Conservation (phyloP, 2,113 vertebrate genomes). For the Sinocyclocheilus anophthalmus region DNA sequence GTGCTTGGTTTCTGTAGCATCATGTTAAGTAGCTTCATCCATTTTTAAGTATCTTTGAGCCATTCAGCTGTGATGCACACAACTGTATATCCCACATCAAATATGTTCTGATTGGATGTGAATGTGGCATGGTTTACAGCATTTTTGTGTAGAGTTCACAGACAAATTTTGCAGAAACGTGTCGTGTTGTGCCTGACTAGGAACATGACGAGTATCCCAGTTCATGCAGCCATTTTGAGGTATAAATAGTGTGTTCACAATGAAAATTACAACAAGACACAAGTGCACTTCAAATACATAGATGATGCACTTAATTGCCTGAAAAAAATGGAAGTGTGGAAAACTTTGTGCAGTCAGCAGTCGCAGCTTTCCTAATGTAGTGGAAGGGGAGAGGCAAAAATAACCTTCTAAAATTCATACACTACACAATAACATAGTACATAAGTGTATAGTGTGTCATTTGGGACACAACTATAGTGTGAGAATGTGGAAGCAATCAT, state of each 20-base stretch:
- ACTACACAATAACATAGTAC: background rate
- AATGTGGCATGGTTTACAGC: background rate
- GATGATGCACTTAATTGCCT: background rate
- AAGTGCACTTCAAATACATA: background rate
- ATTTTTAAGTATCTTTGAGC: background rate
- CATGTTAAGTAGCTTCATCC: background rate
- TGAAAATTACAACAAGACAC: background rate
- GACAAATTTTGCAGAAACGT: background rate
- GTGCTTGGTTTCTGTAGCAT: background rate
- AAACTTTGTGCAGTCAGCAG: background rate
- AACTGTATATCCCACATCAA: background rate
- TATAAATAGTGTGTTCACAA: background rate
- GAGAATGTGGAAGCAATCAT: background rate
- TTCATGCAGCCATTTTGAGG: background rate
- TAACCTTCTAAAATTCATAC: background rate
- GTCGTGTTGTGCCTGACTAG: background rate
- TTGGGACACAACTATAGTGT: background rate
- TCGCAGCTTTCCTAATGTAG: background rate
- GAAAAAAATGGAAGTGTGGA: background rate
- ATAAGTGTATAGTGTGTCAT: background rate
- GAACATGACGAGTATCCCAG: background rate
- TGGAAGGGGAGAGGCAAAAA: background rate
- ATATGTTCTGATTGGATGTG: background rate
- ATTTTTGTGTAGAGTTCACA: background rate
- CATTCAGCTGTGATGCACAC: background rate